Evolutionary conservation across 1,140 invertebrate species (phyloP).

Genomic region (Drosophila azteca): DNA sequence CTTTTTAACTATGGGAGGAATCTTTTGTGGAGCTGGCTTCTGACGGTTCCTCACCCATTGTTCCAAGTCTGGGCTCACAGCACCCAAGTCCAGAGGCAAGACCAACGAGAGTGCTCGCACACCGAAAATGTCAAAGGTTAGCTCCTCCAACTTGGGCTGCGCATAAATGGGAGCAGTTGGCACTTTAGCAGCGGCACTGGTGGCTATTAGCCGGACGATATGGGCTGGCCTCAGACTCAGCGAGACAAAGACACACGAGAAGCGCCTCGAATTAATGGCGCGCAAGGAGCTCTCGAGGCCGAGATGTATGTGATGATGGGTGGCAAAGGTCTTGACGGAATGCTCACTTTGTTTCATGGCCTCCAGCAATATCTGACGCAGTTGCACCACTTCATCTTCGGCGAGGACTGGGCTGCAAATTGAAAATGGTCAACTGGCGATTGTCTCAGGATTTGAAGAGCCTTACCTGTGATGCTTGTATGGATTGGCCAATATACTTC

Average conservation of each 20-base stretch:
- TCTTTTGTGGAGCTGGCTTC: neutral
- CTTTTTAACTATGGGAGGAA: neutral
- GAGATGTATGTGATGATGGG: constrained; percentile 46
- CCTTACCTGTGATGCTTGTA: constrained; percentile 64
- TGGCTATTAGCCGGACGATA: constrained; percentile 58
- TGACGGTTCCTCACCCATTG: constrained; percentile 40
- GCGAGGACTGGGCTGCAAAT: constrained; percentile 54
- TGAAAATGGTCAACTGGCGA: constrained; percentile 1
- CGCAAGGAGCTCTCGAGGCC: constrained; percentile 65
- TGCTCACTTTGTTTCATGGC: constrained; percentile 4
- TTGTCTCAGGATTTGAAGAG: too few relatives aligned
- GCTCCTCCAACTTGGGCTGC: constrained; percentile 64
- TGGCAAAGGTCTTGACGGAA: constrained; percentile 39
- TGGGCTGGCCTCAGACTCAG: constrained; percentile 61
- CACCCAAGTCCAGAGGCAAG: constrained; percentile 46
- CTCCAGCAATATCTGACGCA: constrained; percentile 33
- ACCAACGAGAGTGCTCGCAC: constrained; percentile 46
- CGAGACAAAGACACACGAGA: constrained; percentile 64
- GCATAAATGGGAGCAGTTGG: constrained; percentile 63
- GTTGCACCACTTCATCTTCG: constrained; percentile 39
- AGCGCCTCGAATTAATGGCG: constrained; percentile 50
- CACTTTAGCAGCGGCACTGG: constrained; percentile 57
- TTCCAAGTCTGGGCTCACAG: constrained; percentile 44
- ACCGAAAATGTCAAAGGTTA: constrained; percentile 62
- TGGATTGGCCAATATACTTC: constrained; percentile 62